Conservation (phyloP, 2,113 vertebrate species). For the Ochotona princeps region DNA sequence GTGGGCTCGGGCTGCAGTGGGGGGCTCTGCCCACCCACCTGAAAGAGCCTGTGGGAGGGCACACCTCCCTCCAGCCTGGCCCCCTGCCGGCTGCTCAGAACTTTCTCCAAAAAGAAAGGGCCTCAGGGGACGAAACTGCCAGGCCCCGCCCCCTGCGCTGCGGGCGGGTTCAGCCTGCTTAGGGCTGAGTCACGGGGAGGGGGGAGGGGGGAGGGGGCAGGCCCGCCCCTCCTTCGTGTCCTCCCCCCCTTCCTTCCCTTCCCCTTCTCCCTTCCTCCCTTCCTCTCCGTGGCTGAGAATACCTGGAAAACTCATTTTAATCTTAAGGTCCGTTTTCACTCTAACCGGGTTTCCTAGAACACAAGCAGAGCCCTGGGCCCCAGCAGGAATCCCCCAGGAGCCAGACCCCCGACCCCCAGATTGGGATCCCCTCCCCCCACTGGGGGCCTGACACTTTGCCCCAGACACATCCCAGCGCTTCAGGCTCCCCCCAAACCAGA, state of each 20-base stretch:
- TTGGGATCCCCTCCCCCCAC: background rate
- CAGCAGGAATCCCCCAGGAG: background rate
- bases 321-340: background rate
- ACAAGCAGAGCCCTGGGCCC: background rate
- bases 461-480: constrained; percentile 81
- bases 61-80: background rate
- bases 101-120: constrained; percentile 71
- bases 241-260: background rate
- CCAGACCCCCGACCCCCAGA: no score
- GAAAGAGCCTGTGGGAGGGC: background rate
- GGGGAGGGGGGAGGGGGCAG: no score
- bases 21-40: background rate
- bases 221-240: background rate
- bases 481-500: constrained; percentile 60
- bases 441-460: constrained; percentile 67
- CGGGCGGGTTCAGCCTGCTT: fast-evolving
- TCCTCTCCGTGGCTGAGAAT: constrained; percentile 43
- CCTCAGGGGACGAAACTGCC: constrained; percentile 70
- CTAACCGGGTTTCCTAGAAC: background rate
- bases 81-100: constrained; percentile 39
- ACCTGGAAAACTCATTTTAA: constrained; percentile 19
- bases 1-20: no score
- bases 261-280: background rate
- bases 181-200: constrained; percentile 70
- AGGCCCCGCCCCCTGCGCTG: constrained; percentile 51